Evolutionary conservation across 1,140 invertebrate genomes (phyloP), one percentile per base, ranked within the genome.

Genomic region (Drosophila arawakana): DNA sequence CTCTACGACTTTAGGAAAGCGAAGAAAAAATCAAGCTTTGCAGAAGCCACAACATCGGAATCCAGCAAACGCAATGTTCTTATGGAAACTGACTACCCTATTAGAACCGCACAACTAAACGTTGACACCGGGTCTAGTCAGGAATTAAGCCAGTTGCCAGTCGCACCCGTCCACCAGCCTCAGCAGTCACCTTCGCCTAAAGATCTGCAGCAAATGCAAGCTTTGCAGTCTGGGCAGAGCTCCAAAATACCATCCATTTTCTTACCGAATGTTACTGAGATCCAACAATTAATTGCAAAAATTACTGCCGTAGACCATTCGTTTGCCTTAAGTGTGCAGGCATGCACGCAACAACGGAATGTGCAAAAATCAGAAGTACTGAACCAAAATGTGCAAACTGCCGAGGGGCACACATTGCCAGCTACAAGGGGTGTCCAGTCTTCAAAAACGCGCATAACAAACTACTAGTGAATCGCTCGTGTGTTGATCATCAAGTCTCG

Each of bases 391-490:
- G 62, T 2, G 50, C 50, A 1, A 47, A 66, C 5, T 66, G 50
- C 21, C 3, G 7, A 0, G 9, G 25, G 1, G 2, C 9, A 10
- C 62, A 66, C 13, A 15, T 54, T 10, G 50, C 41, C 10, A 55
- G 50, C 13, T 47, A 68, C 9, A 58, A 59, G 11, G 65, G 65
- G 1, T 68, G 65, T 15, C n/a, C 65, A 1, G 13, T n/a, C 0
- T 68, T 25, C 10, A 68, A 68, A 49, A 21, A 15, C 2, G 46
- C 13, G 8, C n/a, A 10, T 25, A 3, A 8, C 2, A 54, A 54
- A 11, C 49, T 52, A 4, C 46, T 47, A 4, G 25, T 6, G 4
- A 30, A 30, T 30, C 25, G 25, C 25, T 30, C 25, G 6, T 3
- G 25, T 6, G 25, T 2, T 30, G 25, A 30, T 30, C 25, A 30